Conservation (phyloP, 2,113 vertebrate species). For the Muntiacus muntjak region DNA sequence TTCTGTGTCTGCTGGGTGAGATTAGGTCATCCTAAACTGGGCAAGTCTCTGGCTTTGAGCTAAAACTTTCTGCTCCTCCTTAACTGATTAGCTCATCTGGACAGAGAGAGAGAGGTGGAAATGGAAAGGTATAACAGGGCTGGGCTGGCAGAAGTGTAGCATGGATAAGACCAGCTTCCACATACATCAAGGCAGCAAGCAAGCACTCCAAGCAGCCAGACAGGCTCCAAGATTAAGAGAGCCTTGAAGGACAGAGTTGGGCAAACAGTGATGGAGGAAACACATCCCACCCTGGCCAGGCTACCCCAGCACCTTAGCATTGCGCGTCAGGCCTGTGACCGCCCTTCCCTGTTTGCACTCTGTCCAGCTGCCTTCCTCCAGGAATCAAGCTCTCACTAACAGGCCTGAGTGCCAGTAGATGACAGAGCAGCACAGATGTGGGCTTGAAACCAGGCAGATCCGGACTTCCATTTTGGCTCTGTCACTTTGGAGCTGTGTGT, state of each 20-base stretch:
- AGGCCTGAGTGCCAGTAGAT: background rate
- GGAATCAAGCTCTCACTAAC: background rate
- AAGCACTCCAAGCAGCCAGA: background rate
- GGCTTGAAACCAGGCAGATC: background rate
- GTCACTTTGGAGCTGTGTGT: background rate
- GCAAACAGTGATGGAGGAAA: background rate
- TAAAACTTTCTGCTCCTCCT: background rate
- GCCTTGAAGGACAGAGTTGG: background rate
- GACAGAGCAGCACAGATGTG: background rate
- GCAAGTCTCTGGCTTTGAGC: background rate
- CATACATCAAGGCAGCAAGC: background rate
- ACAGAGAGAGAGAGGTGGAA: too few species aligned
- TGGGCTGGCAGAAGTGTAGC: background rate
- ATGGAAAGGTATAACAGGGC: background rate
- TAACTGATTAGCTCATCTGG: background rate
- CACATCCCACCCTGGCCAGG: background rate
- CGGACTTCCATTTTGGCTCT: background rate
- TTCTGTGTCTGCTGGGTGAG: background rate
- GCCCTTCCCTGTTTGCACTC: background rate
- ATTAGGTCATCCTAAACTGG: background rate
- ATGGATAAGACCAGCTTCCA: background rate
- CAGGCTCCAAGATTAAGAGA: background rate
- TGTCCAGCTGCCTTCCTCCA: background rate
- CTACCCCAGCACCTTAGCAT: background rate
- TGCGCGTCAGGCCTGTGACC: rapidly evolving